Evolutionary conservation across 23 tunicate species (phyloP), one percentile per base, ranked within the genome.

Genomic region (Halocynthia roretzi): DNA sequence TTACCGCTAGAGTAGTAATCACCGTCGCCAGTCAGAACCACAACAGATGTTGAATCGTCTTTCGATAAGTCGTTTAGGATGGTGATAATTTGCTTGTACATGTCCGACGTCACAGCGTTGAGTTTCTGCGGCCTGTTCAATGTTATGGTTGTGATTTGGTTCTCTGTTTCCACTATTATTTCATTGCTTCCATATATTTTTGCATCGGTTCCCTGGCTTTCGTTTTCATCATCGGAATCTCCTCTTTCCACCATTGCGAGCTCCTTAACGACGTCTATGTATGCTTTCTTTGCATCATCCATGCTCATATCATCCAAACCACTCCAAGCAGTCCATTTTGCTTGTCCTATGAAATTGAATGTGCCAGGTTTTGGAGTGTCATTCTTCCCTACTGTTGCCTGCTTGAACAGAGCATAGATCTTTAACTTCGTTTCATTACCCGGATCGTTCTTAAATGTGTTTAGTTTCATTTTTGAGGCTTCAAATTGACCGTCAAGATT

Each of bases 1-100:
- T 96, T 96, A 67, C 99, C 99, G 71, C 97, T 84, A 78, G 90
- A 84, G 62, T 77, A 96, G 73, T 85, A 96, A 66, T 96, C 87
- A 8, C 99, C 99, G 23, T 87, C 85, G 6, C 99, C 99, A 19
- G 99, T 96, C 18, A 96, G 48, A 14, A 86, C 76, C 12, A 84
- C 65, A 10, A 96, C 44, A 19, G 81, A 53, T 19, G 63, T 74
- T 48, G 62, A 53, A 48, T 78, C 69, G 77, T 96, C 99, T 53
- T 80, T 82, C 8, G 84, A 85, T 52, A 91, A 87, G 49, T 67
- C 54, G 50, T 75, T 82, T 48, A 96, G 70, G 6, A 90, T 89
- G 5, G 62, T 80, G 17, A 83, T 80, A 6, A 96, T 90, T 67
- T 90, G 96, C 58, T 82, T 85, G 75, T 89, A 96, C 96, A 89